Conservation (phyloP, 2,113 vertebrate genomes). For the Gnathonemus echidnorhynchus region DNA sequence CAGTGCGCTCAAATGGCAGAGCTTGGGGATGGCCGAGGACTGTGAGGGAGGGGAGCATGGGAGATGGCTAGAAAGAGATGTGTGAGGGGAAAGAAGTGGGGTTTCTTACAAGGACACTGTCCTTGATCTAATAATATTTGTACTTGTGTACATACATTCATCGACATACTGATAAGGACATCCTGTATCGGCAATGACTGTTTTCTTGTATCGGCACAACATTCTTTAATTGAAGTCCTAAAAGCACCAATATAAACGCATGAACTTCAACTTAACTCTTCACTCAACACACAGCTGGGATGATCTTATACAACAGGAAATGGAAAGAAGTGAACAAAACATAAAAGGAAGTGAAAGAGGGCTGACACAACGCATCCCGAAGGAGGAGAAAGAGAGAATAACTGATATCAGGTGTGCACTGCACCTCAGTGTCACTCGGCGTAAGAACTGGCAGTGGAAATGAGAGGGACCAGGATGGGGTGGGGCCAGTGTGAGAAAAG, state of each 20-base stretch:
- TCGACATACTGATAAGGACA: neutral
- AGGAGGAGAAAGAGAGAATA: neutral
- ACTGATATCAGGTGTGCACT: neutral
- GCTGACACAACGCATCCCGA: neutral
- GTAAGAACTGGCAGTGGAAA: neutral
- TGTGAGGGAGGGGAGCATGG: neutral
- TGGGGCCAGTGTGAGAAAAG: neutral
- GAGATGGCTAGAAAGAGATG: neutral
- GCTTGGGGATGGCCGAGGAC: constrained; percentile 30
- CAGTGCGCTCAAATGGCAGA: neutral
- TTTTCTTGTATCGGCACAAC: neutral
- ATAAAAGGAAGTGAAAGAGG: neutral
- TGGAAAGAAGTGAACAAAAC: neutral
- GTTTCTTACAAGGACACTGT: neutral
- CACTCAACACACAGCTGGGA: neutral
- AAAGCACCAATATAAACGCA: neutral
- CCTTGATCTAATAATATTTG: neutral
- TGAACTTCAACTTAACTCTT: neutral
- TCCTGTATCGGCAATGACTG: neutral
- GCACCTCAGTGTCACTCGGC: neutral
- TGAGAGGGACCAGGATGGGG: neutral
- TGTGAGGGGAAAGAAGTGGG: neutral
- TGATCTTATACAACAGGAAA: constrained; percentile 12
- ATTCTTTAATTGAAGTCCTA: neutral
- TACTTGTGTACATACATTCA: neutral